Evolutionary conservation across 2,888 invertebrate genomes (phyloP).

Genomic region (Lumbricus terrestris): DNA sequence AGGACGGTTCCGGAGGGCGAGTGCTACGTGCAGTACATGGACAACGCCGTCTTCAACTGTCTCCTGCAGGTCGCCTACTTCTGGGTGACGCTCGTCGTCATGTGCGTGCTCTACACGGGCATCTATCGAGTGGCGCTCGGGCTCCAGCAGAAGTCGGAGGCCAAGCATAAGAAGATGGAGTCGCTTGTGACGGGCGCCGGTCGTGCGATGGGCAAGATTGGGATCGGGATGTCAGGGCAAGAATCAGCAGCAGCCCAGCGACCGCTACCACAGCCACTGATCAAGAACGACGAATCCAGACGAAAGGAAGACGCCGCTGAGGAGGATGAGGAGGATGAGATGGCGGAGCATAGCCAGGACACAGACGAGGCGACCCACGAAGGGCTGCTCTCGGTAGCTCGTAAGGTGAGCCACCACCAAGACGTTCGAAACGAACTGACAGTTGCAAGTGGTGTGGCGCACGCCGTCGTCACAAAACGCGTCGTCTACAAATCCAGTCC

Average conservation of each 20-base stretch:
- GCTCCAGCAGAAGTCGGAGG: conserved; percentile 95
- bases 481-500: neutral
- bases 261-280: neutral
- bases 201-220: conserved; percentile 45
- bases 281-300: neutral
- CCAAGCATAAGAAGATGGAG: conserved; percentile 79
- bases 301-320: neutral
- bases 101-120: conserved; percentile 92
- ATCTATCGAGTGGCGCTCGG: conserved; percentile 96
- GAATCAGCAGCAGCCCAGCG: neutral
- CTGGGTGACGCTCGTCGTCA: conserved; percentile 92
- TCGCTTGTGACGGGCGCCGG: conserved; percentile 45
- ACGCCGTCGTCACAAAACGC: neutral
- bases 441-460: neutral
- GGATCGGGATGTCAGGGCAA: conserved; percentile 55
- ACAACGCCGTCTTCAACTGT: conserved; percentile 95
- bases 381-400: conserved; percentile 74
- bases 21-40: conserved; percentile 94
- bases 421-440: neutral
- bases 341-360: conserved; percentile 35
- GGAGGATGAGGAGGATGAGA: conserved; percentile 29
- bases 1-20: conserved; percentile 81
- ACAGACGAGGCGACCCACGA: conserved; percentile 30
- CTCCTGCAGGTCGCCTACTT: conserved; percentile 94
- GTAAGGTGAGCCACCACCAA: neutral